These are phyloP conservation scores for Siderastrea radians DNA, from an alignment of 92 coral and sea anemone species.

Conservation along the genomic window DNA sequence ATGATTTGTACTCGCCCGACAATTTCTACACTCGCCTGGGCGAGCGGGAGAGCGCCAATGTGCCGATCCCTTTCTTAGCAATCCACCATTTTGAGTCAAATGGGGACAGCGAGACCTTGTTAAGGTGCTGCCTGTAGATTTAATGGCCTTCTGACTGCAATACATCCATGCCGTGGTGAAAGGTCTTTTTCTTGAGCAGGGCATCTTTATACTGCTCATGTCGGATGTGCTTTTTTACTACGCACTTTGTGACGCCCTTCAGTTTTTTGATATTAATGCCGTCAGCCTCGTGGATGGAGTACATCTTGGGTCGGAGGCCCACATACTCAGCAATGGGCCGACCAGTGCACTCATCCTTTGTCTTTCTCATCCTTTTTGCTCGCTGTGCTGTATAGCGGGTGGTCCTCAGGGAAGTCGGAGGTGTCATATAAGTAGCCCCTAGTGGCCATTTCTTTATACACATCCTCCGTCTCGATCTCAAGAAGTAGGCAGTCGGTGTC, in stretches of 20 bases:
- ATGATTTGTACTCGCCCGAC: too few species aligned
- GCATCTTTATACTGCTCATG: constrained; percentile 26
- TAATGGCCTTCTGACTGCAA: constrained; percentile 12
- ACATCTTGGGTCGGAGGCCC: constrained; percentile 15
- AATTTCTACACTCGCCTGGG: too few species aligned
- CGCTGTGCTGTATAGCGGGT: neutral
- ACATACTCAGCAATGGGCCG: neutral
- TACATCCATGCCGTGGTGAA: constrained; percentile 32
- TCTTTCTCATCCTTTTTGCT: constrained; percentile 1
- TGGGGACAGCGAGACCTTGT: constrained; percentile 47
- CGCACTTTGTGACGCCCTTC: neutral
- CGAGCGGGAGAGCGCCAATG: too few species aligned
- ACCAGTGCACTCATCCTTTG: neutral
- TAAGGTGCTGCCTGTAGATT: constrained; percentile 26
- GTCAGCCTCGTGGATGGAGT: neutral
- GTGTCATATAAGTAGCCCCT: constrained; percentile 23
- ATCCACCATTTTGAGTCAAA: constrained; percentile 40
- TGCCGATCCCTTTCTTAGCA: constrained; percentile 19
- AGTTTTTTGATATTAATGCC: neutral
- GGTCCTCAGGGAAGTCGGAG: constrained; percentile 15
- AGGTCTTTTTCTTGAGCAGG: constrained; percentile 18
- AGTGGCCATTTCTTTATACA: neutral
- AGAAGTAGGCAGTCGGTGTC: constrained; percentile 16
- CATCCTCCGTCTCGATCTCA: too few species aligned
- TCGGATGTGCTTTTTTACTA: neutral